A percentile compares a stretch with the other conserved stretches of the same genome.
Conservation (phyloP, 2,797 vertebrate genomes). For the Alca torda region DNA sequence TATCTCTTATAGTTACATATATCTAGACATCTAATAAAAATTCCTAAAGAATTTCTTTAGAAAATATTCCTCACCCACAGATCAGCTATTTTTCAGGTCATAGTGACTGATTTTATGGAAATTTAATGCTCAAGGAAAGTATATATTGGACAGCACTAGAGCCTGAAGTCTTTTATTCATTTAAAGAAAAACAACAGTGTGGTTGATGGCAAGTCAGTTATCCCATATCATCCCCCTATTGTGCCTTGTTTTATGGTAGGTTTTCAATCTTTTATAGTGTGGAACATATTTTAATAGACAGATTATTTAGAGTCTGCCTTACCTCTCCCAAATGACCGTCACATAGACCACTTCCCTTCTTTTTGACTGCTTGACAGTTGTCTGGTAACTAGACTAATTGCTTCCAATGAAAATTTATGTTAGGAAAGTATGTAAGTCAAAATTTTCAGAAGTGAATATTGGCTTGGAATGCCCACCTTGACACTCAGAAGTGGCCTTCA, state of each 20-base stretch:
- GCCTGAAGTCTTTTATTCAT: background rate
- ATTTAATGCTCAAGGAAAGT: background rate
- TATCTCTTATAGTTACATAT: background rate
- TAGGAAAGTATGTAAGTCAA: background rate
- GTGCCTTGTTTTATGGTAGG: background rate
- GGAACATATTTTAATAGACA: conserved; percentile 26
- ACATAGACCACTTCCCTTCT: background rate
- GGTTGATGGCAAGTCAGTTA: background rate
- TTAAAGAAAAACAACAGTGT: conserved; percentile 3
- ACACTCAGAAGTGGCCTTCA: background rate
- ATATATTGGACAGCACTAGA: background rate
- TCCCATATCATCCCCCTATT: background rate
- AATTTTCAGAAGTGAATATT: background rate
- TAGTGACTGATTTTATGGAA: background rate
- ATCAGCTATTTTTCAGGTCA: background rate
- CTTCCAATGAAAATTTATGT: background rate
- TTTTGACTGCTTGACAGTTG: background rate
- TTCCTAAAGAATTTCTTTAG: background rate
- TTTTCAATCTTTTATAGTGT: background rate
- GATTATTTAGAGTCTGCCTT: background rate
- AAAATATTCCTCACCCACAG: background rate
- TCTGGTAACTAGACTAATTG: background rate
- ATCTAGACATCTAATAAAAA: background rate
- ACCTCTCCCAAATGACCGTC: background rate
- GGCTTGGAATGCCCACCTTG: background rate